Evolutionary conservation across 92 coral and sea anemone species (phyloP).

Genomic region (Plumapathes pennacea): DNA sequence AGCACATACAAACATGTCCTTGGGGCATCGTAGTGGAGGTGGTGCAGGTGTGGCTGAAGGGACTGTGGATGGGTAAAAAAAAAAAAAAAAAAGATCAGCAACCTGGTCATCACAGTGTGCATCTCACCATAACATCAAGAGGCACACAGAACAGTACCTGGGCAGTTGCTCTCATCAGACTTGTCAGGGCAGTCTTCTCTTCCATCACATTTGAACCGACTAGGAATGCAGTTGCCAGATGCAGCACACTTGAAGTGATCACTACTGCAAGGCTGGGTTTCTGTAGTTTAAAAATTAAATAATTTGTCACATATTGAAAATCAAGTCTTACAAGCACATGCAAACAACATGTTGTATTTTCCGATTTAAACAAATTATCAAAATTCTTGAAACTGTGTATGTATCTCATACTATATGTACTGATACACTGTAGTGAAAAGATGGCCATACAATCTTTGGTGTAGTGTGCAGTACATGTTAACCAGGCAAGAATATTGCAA

Average conservation of each 20-base stretch:
- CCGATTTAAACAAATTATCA: too few relatives aligned
- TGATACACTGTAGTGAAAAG: too few relatives aligned
- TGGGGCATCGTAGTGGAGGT: conserved; percentile 39
- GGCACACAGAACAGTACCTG: too few relatives aligned
- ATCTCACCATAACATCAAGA: too few relatives aligned
- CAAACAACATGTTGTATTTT: too few relatives aligned
- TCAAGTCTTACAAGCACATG: too few relatives aligned
- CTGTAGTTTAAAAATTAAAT: conserved; percentile 4
- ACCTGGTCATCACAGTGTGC: not conserved
- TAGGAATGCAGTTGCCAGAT: conserved; percentile 66
- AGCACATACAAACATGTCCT: conserved; percentile 46
- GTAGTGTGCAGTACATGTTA: too few relatives aligned
- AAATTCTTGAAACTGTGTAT: too few relatives aligned
- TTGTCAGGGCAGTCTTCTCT: conserved; percentile 59
- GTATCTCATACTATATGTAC: too few relatives aligned
- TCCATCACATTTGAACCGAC: conserved; percentile 61
- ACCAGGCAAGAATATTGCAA: too few relatives aligned
- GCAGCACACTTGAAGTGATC: conserved; percentile 42
- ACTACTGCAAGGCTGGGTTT: conserved; percentile 40
- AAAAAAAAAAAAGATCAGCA: not conserved
- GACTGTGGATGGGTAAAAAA: not conserved
- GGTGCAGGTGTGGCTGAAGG: conserved; percentile 28
- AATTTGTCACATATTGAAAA: not conserved
- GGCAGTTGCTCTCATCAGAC: conserved; percentile 73
- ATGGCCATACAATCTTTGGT: too few relatives aligned